These are phyloP conservation scores for Drosophila anomelani DNA, from an alignment of 2,888 invertebrate genomes.

Conservation along the genomic window DNA sequence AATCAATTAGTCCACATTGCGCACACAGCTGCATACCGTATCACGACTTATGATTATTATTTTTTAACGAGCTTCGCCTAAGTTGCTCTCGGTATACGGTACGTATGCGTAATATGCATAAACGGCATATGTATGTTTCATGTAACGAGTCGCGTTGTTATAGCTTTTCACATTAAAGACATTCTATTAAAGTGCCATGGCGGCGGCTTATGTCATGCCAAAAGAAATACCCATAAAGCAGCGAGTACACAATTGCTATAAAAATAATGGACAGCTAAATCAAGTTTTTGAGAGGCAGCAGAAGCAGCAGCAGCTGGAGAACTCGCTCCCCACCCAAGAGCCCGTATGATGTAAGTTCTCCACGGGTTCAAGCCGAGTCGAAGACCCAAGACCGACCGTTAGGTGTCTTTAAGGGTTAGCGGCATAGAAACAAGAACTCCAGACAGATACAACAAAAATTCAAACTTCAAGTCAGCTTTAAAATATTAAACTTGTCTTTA, in stretches of 20 bases:
- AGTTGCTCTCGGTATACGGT: constrained; percentile 38
- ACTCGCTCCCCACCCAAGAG: constrained; percentile 23
- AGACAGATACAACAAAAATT: not conserved
- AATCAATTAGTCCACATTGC: constrained; percentile 62
- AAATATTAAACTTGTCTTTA: not conserved
- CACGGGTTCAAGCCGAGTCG: constrained; percentile 35
- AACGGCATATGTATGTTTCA: constrained; percentile 63
- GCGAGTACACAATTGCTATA: constrained; percentile 44
- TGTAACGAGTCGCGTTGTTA: constrained; percentile 55
- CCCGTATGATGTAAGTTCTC: constrained; percentile 40
- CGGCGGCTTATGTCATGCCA: constrained; percentile 64
- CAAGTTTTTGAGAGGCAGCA: constrained; percentile 53
- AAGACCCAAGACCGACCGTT: constrained; percentile 41
- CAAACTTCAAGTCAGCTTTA: not conserved
- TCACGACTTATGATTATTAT: constrained; percentile 54
- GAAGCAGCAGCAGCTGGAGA: constrained; percentile 39
- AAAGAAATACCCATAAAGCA: constrained; percentile 56
- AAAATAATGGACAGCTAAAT: constrained; percentile 54
- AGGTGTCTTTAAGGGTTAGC: constrained; percentile 35
- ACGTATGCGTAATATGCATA: constrained; percentile 53
- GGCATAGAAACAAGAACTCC: constrained; percentile 19
- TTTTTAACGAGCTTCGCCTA: constrained; percentile 64
- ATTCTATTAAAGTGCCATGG: constrained; percentile 61
- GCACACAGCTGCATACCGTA: constrained; percentile 50
- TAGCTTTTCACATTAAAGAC: constrained; percentile 62